Evolutionary conservation across 2,797 vertebrate genomes (phyloP), one percentile per base, ranked within the genome.

Genomic region (Hylomyscus alleni): DNA sequence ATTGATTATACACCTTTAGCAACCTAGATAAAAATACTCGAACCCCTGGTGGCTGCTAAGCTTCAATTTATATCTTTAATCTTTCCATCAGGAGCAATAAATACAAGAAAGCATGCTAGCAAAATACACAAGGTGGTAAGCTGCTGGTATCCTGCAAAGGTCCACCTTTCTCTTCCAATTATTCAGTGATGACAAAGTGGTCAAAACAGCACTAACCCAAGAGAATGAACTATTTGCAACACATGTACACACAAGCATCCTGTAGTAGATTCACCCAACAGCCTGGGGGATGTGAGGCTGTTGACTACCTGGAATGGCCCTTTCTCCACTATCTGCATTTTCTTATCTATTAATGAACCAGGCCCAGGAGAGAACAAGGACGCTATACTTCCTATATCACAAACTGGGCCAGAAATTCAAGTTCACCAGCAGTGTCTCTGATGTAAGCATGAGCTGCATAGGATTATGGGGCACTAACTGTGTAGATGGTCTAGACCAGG

Each of bases 1-100:
- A 97, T 37, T 89, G 82, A 96, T 91, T 82, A 85, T 65, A 97
- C 90, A 93, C 56, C 50, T 95, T 91, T 84, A 91, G 90, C 90
- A 89, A 76, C 69, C 90, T 91, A 89, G 67, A 91, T 89, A 90
- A 97, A 69, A 95, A 69, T 52, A 65, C 52, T 34, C 94, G 93
- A 94, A 95, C 85, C 93, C 91, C 85, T 80, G 67, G 60, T 29
- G 69, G 65, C n/a, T 81, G 47, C 44, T 89, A 89, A 92, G 40
- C 76, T 87, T 95, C 44, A 29, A 95, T 84, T 91, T 75, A 95
- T 47, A 93, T 86, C 80, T 94, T 95, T 34, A 77, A 37, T 90
- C 82, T 88, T 93, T 93, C 72, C 26, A 9, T 81, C 37, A 67
- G 54, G 67, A 85, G 47, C 89, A 88, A 62, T 89, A 94, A 96